phyloP scores from a whole-genome alignment of 2,797 vertebrate genomes.

The Scyliorhinus canicula region DNA sequence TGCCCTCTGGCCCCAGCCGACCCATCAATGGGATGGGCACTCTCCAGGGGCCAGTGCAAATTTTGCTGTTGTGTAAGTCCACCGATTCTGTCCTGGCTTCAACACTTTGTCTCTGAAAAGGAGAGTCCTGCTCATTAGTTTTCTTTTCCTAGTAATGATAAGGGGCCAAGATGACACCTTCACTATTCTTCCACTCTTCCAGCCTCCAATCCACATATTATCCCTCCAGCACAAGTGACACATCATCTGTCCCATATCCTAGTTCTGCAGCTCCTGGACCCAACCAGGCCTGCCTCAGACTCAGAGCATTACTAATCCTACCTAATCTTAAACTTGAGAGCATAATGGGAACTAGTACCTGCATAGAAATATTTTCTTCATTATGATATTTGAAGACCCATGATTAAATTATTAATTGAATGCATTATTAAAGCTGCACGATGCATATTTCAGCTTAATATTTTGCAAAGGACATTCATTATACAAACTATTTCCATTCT shows the following conservation, averaged over 20 bases:
- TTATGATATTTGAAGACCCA: neutral
- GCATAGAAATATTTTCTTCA: neutral
- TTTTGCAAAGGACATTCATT: slow-evolving; percentile 11
- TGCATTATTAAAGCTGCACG: neutral
- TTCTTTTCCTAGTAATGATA: neutral
- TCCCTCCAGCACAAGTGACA: neutral
- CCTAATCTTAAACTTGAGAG: neutral
- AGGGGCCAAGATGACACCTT: neutral
- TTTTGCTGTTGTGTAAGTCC: too few species aligned
- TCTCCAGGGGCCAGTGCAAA: too few species aligned
- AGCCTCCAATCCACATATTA: neutral
- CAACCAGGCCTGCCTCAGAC: neutral
- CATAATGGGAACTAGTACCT: neutral
- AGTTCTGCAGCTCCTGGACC: neutral
- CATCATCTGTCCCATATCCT: neutral
- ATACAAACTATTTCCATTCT: slow-evolving; percentile 2
- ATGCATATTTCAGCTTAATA: neutral
- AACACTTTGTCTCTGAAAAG: too few species aligned
- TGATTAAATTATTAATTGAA: slow-evolving; percentile 19
- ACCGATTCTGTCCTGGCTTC: too few species aligned
- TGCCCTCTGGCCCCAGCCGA: too few species aligned
- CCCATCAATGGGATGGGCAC: too few species aligned
- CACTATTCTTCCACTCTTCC: neutral
- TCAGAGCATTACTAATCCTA: neutral
- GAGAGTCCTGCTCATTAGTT: too few species aligned